Percentiles rank a stretch among this genome's conserved stretches.
Evolutionary conservation across 2,113 vertebrate species (phyloP).

Genomic region (Bufo bufo): DNA sequence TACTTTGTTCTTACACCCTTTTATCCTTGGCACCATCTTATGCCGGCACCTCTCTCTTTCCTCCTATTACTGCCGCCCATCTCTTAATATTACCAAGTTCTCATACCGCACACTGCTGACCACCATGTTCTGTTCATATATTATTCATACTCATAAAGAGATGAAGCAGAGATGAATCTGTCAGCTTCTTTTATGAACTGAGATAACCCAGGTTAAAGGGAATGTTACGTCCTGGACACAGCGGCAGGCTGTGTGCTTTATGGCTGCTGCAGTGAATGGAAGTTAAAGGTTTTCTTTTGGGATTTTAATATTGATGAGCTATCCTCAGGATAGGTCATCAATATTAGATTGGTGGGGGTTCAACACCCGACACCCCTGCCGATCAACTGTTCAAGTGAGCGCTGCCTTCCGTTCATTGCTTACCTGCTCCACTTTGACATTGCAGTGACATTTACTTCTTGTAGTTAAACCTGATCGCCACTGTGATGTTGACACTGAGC

Average conservation of each 20-base stretch:
- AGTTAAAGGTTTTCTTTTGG: no score
- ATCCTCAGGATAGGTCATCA: no score
- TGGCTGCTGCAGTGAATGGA: background rate
- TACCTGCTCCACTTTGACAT: no score
- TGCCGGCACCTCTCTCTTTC: background rate
- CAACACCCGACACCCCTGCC: no score
- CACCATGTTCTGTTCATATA: background rate
- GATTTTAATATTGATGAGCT: no score
- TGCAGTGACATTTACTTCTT: no score
- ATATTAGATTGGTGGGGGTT: no score
- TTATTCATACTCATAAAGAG: background rate
- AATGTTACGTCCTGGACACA: background rate
- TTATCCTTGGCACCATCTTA: background rate
- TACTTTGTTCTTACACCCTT: background rate
- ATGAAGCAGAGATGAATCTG: background rate
- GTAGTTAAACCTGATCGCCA: no score
- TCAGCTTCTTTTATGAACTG: background rate
- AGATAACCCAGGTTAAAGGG: background rate
- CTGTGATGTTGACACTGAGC: no score
- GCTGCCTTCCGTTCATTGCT: no score
- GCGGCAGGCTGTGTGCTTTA: background rate
- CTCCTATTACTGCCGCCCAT: background rate
- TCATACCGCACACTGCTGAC: background rate
- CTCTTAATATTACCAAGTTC: background rate
- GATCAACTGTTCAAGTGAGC: no score